Conservation (phyloP, 1,140 invertebrate species). For the Manduca sexta region DNA sequence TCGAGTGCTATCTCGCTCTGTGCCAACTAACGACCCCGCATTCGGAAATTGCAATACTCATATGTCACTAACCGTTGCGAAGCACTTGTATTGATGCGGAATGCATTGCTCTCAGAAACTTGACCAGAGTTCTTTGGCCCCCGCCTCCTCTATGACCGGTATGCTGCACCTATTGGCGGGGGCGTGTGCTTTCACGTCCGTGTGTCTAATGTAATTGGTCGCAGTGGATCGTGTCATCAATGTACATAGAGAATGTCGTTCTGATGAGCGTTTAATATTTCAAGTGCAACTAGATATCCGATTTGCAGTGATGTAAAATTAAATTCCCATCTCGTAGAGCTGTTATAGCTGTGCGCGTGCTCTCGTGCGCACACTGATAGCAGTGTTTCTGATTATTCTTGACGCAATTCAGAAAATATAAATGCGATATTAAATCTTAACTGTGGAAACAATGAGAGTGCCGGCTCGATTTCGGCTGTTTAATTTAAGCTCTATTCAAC, state of each 20-base stretch:
- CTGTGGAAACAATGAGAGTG: too few relatives aligned
- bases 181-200: constrained; percentile 10
- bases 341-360: too few relatives aligned
- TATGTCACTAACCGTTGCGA: constrained; percentile 46
- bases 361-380: too few relatives aligned
- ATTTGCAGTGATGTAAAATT: constrained; percentile 3
- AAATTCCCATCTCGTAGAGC: neutral
- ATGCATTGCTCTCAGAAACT: constrained; percentile 27
- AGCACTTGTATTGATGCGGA: constrained; percentile 38
- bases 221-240: constrained; percentile 8
- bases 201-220: constrained; percentile 18
- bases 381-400: too few relatives aligned
- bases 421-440: too few relatives aligned
- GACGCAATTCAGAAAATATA: too few relatives aligned
- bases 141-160: constrained; percentile 8
- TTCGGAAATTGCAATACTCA: constrained; percentile 63
- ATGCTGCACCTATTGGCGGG: constrained; percentile 2
- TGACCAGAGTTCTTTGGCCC: constrained; percentile 17
- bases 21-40: constrained; percentile 44
- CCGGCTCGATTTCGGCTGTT: neutral
- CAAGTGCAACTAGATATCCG: constrained; percentile 20
- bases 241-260: constrained; percentile 15
- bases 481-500: neutral
- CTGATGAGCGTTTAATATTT: constrained; percentile 28
- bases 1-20: constrained; percentile 32